These are phyloP conservation scores for Asteroscopus sphinx DNA, from an alignment of 2,888 invertebrate species.

Conservation along the genomic window DNA sequence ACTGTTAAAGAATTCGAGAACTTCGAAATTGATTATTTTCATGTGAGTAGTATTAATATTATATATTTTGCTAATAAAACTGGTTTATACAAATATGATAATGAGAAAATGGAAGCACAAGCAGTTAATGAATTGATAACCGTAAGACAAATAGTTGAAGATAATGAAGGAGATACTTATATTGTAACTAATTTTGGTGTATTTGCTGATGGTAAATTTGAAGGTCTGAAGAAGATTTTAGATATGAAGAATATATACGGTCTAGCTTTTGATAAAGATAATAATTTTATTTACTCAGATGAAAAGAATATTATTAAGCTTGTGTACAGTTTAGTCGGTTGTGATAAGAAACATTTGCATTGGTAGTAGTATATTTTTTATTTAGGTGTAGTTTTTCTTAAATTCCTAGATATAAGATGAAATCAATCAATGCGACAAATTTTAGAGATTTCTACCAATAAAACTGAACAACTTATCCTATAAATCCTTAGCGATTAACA, in stretches of 20 bases:
- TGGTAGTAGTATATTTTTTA: slow-evolving; percentile 31
- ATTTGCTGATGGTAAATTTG: slow-evolving; percentile 52
- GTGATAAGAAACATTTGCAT: slow-evolving; percentile 49
- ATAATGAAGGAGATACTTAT: slow-evolving; percentile 71
- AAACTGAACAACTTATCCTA: too few relatives aligned
- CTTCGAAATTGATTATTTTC: slow-evolving; percentile 75
- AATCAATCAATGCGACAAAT: too few relatives aligned
- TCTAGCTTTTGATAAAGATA: slow-evolving; percentile 74
- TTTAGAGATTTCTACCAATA: too few relatives aligned
- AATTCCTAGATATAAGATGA: too few relatives aligned
- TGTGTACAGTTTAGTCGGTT: slow-evolving; percentile 62
- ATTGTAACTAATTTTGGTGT: slow-evolving; percentile 75
- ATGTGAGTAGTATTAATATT: slow-evolving; percentile 60
- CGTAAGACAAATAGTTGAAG: slow-evolving; percentile 77
- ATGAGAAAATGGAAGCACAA: slow-evolving; percentile 46
- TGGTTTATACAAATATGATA: slow-evolving; percentile 72
- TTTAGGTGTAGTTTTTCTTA: not conserved
- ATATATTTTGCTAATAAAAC: slow-evolving; percentile 76
- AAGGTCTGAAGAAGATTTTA: slow-evolving; percentile 66
- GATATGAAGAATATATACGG: slow-evolving; percentile 71
- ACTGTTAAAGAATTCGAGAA: slow-evolving; percentile 72
- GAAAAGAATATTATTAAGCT: slow-evolving; percentile 70
- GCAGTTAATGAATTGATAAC: slow-evolving; percentile 67
- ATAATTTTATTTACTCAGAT: slow-evolving; percentile 75
- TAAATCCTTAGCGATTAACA: too few relatives aligned